A percentile compares a stretch with the other conserved stretches of the same genome.
These are phyloP conservation scores for Tinea pellionella DNA, from an alignment of 2,888 invertebrate species.

Conservation along the genomic window DNA sequence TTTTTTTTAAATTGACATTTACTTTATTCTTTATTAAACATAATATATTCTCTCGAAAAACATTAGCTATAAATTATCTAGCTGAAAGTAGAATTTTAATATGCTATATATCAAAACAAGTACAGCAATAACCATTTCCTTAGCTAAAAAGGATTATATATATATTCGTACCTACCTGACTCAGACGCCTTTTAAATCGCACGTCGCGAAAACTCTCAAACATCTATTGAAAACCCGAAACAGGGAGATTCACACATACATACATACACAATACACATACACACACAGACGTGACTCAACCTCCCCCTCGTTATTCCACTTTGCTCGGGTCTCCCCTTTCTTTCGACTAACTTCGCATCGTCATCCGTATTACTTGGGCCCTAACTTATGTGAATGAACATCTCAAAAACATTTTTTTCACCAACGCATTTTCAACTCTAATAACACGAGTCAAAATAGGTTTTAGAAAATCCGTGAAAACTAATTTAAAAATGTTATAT, in stretches of 20 bases:
- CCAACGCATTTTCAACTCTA: not conserved
- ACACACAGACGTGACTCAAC: constrained; percentile 18
- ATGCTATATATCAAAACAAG: constrained; percentile 1
- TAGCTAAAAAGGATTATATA: constrained; percentile 5
- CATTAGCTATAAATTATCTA: constrained; percentile 24
- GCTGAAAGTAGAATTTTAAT: not conserved
- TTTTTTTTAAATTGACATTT: too few relatives aligned
- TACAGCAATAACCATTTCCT: constrained; percentile 7
- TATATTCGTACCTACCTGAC: constrained; percentile 36
- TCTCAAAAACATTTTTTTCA: constrained; percentile 9
- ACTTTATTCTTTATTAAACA: too few relatives aligned
- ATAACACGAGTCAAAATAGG: not conserved
- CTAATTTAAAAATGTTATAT: constrained; percentile 17
- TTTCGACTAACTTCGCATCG: constrained; percentile 67
- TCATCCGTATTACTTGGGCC: constrained; percentile 67
- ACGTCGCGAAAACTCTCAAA: constrained; percentile 51
- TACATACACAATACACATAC: not conserved
- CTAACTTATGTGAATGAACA: constrained; percentile 62
- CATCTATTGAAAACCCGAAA: constrained; percentile 69
- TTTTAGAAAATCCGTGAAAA: constrained; percentile 12
- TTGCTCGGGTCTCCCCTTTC: constrained; percentile 55
- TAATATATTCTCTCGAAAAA: constrained; percentile 15
- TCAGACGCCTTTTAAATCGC: constrained; percentile 43
- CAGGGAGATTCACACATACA: constrained; percentile 25
- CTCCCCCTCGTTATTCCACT: constrained; percentile 51